These are phyloP conservation scores for Labia minor DNA, from an alignment of 2,888 invertebrate genomes.

Conservation along the genomic window DNA sequence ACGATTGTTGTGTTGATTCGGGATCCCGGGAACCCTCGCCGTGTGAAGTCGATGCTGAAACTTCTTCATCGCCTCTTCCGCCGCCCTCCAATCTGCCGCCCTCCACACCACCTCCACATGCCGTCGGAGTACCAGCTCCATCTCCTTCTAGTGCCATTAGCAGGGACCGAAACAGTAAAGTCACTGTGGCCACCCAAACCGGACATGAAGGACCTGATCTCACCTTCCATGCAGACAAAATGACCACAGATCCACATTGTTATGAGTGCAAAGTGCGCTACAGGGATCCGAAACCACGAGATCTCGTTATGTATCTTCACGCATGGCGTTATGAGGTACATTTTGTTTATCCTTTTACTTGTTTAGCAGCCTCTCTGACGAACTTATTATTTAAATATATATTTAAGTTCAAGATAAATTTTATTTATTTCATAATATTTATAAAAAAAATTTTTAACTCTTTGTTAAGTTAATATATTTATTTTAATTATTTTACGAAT, in stretches of 20 bases:
- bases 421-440: no score
- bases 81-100: not conserved
- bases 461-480: no score
- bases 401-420: no score
- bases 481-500: no score
- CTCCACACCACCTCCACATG: not conserved
- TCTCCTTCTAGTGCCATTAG: conserved; percentile 38
- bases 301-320: conserved; percentile 91
- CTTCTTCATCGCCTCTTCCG: conserved; percentile 4
- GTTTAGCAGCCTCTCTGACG: no score
- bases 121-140: conserved; percentile 19
- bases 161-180: conserved; percentile 41
- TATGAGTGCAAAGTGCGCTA: conserved; percentile 87
- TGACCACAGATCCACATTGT: conserved; percentile 75
- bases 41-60: conserved; percentile 45
- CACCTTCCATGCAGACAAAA: conserved; percentile 55
- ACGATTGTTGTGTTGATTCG: not conserved
- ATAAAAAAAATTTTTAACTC: no score
- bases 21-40: conserved; percentile 56
- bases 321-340: conserved; percentile 82
- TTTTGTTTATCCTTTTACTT: no score
- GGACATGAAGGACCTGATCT: conserved; percentile 64
- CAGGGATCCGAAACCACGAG: conserved; percentile 80
- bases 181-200: conserved; percentile 78
- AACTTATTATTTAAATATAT: no score